Percentiles rank a stretch among this genome's conserved stretches.
Conservation (phyloP, 1,140 invertebrate species). For the Mya arenaria region DNA sequence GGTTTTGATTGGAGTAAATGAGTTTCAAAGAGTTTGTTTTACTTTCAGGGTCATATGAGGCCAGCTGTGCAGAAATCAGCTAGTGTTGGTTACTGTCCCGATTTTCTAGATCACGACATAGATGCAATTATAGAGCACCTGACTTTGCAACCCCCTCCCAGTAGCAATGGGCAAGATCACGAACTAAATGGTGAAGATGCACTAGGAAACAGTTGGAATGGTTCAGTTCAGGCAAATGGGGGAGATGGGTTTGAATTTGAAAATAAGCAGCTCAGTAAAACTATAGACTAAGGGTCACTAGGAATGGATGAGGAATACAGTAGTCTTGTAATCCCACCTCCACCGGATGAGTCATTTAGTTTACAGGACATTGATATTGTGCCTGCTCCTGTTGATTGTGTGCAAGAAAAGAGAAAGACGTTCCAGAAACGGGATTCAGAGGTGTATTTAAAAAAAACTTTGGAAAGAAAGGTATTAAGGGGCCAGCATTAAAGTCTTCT, state of each 20-base stretch:
- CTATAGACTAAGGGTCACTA: constrained; percentile 35
- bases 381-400: constrained; percentile 58
- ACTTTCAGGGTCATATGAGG: constrained; percentile 7
- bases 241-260: constrained; percentile 41
- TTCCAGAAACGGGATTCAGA: constrained; percentile 41
- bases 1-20: too few species aligned
- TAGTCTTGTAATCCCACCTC: constrained; percentile 61
- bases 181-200: constrained; percentile 27
- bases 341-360: constrained; percentile 55
- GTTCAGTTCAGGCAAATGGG: constrained; percentile 36
- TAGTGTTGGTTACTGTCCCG: constrained; percentile 69
- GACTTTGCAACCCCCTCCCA: constrained; percentile 87
- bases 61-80: constrained; percentile 83
- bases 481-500: too few species aligned
- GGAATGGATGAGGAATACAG: constrained; percentile 47
- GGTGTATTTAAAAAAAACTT: constrained; percentile 30
- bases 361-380: constrained; percentile 67
- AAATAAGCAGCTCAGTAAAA: constrained; percentile 35
- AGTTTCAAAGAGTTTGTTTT: too few species aligned
- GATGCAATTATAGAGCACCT: constrained; percentile 92
- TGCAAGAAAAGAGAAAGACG: constrained; percentile 46
- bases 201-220: constrained; percentile 59
- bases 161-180: constrained; percentile 2
- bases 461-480: constrained; percentile 30
- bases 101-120: constrained; percentile 81